Evolutionary conservation across 2,888 invertebrate genomes (phyloP), one percentile per base, ranked within the genome.

Genomic region (Stenodema calcarata): DNA sequence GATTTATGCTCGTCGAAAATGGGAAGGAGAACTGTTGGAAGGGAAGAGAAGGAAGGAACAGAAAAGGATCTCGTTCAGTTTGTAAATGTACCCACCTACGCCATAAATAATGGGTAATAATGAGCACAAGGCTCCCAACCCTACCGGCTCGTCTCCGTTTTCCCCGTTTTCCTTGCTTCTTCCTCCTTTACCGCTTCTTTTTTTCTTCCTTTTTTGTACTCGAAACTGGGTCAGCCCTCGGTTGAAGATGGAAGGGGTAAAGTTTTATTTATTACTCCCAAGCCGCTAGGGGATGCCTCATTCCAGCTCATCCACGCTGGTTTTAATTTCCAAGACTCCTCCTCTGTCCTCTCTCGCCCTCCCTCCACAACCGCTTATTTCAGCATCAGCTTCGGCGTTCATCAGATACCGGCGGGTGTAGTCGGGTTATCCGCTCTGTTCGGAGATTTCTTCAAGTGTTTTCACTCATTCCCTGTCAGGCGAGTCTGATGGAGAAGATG

Each of bases 61-160:
- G n/a, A n/a, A n/a, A 70, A 4, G 30, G 27, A 70, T 70, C 18
- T 16, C 70, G 27, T 70, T 70, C 70, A 70, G 28, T 70, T 70
- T 70, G 70, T 70, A 70, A 70, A 70, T 70, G 70, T 70, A 70
- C 70, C 70, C 70, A 70, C 70, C 70, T 70, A 70, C 70, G 70
- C 70, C 70, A 70, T 70, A 70, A 70, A 70, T 70, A 70, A 70
- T 70, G 70, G 70, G 70, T 70, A 70, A 70, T 70, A 70, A 70
- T 70, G 70, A 70, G 30, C 70, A 9, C 70, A 16, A 70, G 70
- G 30, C 70, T 70, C 27, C 70, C 70, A n/a, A n/a, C n/a, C n/a
- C n/a, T n/a, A n/a, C n/a, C n/a, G n/a, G n/a, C 47, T 12, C n/a
- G n/a, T n/a, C n/a, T n/a, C 47, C 47, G 14, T 47, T 14, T 47